phyloP scores from a whole-genome alignment of 2,888 invertebrate genomes.

The Selenia dentaria region DNA sequence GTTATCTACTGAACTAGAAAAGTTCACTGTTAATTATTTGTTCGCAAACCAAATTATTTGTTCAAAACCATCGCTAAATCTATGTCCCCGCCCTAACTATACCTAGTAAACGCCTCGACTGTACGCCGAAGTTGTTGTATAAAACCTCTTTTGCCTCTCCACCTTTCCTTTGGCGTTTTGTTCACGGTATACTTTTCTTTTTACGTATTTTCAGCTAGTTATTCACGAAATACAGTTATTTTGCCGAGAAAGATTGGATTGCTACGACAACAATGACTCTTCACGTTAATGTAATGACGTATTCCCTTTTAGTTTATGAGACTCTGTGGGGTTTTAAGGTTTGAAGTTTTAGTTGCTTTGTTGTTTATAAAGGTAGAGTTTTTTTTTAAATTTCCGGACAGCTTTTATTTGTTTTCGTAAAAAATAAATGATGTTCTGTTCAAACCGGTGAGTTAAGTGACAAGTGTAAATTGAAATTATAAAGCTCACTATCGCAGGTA shows the following conservation, averaged over 20 bases:
- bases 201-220: slow-evolving; percentile 45
- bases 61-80: slow-evolving; percentile 35
- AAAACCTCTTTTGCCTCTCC: slow-evolving; percentile 76
- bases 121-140: slow-evolving; percentile 73
- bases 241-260: slow-evolving; percentile 33
- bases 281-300: slow-evolving; percentile 34
- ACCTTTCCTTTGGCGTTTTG: slow-evolving; percentile 75
- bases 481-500: too few relatives aligned
- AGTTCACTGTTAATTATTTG: neutral
- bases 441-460: too few relatives aligned
- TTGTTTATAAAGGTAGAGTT: too few relatives aligned
- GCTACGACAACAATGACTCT: slow-evolving; percentile 31
- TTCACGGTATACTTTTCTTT: slow-evolving; percentile 50
- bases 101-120: slow-evolving; percentile 64
- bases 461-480: too few relatives aligned
- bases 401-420: too few relatives aligned
- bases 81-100: slow-evolving; percentile 44
- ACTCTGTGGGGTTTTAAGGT: neutral
- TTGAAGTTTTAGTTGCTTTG: too few relatives aligned
- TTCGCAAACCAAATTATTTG: neutral
- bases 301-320: slow-evolving; percentile 1
- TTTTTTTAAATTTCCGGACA: too few relatives aligned
- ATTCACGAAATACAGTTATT: slow-evolving; percentile 46
- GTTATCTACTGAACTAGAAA: too few relatives aligned
- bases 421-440: too few relatives aligned